Percentiles rank a stretch among this genome's conserved stretches.
These are phyloP conservation scores for Anguilla marmorata DNA, from an alignment of 2,797 vertebrate species.

Conservation along the genomic window DNA sequence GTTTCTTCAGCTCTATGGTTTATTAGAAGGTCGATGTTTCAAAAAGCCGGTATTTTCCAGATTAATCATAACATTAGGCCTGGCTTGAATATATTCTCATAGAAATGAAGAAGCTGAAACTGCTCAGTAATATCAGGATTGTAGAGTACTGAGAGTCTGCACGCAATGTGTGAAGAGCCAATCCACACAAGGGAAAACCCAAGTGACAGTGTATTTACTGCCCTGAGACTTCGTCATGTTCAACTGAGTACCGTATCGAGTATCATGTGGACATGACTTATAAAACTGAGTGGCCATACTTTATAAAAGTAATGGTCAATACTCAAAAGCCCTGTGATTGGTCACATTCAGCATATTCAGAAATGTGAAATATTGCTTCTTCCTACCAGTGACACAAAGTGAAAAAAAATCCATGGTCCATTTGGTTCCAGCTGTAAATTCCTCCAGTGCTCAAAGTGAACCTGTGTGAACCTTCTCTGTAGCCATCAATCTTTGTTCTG, in stretches of 20 bases:
- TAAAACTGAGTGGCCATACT: background rate
- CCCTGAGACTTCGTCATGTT: background rate
- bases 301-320: background rate
- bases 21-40: background rate
- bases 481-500: background rate
- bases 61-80: background rate
- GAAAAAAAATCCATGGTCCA: background rate
- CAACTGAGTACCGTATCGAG: background rate
- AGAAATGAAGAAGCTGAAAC: background rate
- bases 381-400: background rate
- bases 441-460: background rate
- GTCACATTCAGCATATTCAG: background rate
- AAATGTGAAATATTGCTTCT: background rate
- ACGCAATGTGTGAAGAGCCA: conserved; percentile 6
- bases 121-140: background rate
- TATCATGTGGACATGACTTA: background rate
- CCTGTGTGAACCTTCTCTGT: background rate
- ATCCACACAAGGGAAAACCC: background rate
- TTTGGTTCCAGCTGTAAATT: background rate
- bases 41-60: background rate
- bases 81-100: conserved; percentile 8
- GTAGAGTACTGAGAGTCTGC: background rate
- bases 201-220: background rate
- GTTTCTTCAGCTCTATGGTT: background rate
- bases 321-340: background rate